Percentiles rank a stretch among this genome's conserved stretches.
These are phyloP conservation scores for Campylomormyrus tamandua DNA, from an alignment of 2,113 vertebrate species.

Conservation along the genomic window DNA sequence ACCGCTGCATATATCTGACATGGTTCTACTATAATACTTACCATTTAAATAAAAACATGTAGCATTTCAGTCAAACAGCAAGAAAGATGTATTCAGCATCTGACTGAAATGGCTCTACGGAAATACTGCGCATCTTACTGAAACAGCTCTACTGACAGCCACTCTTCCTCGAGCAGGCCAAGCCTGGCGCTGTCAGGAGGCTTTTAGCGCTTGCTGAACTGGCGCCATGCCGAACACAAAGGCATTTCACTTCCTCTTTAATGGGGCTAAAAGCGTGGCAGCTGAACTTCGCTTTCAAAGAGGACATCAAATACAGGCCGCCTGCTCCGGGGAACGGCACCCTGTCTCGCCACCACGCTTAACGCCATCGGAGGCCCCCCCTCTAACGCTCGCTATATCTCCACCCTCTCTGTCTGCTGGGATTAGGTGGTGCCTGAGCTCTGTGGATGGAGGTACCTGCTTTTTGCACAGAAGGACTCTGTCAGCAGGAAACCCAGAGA, in stretches of 20 bases:
- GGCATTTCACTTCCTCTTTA: background rate
- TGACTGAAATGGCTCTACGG: background rate
- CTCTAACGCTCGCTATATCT: background rate
- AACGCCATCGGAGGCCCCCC: background rate
- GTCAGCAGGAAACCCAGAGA: background rate
- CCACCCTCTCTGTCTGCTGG: background rate
- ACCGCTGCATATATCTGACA: background rate
- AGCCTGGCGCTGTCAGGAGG: background rate
- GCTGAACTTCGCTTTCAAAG: background rate
- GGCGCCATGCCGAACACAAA: background rate
- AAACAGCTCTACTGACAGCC: background rate
- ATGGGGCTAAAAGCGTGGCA: background rate
- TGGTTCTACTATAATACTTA: background rate
- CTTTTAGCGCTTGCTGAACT: background rate
- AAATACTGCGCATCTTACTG: background rate
- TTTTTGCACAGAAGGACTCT: background rate
- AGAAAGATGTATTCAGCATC: background rate
- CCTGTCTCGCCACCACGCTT: background rate
- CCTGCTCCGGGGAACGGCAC: conserved; percentile 3
- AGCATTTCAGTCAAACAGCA: background rate
- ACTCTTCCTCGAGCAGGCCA: background rate
- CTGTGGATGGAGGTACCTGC: background rate
- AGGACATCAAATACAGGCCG: conserved; percentile 9
- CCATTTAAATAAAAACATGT: background rate
- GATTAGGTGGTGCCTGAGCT: background rate